phyloP scores from a whole-genome alignment of 2,113 vertebrate species.

The Erythrolamprus reginae region DNA sequence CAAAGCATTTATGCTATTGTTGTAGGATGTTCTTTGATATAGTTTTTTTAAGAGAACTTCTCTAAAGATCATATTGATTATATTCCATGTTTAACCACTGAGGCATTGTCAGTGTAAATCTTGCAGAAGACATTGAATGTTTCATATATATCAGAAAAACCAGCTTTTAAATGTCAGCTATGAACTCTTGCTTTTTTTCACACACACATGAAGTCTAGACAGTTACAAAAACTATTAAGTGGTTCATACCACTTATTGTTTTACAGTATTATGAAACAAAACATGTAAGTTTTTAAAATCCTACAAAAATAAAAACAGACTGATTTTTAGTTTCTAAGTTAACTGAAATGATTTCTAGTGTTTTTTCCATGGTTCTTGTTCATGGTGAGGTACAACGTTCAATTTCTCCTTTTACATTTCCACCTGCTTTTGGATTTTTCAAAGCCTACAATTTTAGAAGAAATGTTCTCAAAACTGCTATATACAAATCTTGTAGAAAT shows the following conservation, averaged over 20 bases:
- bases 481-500: background rate
- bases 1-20: slow-evolving; percentile 15
- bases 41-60: slow-evolving; percentile 9
- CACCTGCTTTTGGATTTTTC: background rate
- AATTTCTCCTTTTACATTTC: background rate
- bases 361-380: background rate
- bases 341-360: background rate
- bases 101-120: slow-evolving; percentile 3
- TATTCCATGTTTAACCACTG: background rate
- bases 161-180: slow-evolving; percentile 11
- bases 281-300: background rate
- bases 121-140: background rate
- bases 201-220: slow-evolving; percentile 37
- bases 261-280: background rate
- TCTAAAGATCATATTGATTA: background rate
- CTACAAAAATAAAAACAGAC: background rate
- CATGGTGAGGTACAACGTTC: slow-evolving; percentile 19
- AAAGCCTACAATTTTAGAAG: background rate
- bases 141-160: background rate
- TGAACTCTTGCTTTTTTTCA: slow-evolving; percentile 3
- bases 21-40: slow-evolving; percentile 21
- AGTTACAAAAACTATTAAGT: slow-evolving; percentile 11
- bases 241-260: slow-evolving; percentile 16
- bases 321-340: background rate
- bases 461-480: background rate